A percentile compares a stretch with the other conserved stretches of the same genome.
phyloP scores from a whole-genome alignment of 2,113 vertebrate genomes.

The Amazona guildingii region DNA sequence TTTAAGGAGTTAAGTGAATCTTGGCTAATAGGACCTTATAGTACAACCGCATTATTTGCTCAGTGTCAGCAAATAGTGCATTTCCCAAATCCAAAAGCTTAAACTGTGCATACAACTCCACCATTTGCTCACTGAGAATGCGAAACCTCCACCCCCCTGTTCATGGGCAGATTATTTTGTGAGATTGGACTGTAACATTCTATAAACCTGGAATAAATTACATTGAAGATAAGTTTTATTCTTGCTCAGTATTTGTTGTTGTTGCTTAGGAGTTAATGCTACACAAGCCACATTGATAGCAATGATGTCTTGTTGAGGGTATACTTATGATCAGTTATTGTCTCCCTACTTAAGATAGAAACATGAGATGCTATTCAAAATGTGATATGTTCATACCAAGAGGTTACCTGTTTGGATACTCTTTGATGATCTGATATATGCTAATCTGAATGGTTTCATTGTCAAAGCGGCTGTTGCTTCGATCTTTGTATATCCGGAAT shows the following conservation, averaged over 20 bases:
- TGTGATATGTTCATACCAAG: neutral
- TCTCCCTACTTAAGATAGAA: neutral
- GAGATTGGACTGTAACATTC: neutral
- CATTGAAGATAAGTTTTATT: neutral
- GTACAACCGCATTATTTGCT: neutral
- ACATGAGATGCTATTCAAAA: neutral
- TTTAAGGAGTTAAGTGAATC: neutral
- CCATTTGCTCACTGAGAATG: neutral
- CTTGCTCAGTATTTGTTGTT: neutral
- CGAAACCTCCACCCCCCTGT: neutral
- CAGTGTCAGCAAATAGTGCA: neutral
- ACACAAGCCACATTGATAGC: neutral
- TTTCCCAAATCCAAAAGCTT: neutral
- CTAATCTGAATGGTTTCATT: conserved; percentile 93
- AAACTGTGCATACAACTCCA: neutral
- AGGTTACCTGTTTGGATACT: conserved; percentile 89
- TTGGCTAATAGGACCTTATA: neutral
- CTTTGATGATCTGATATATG: conserved; percentile 96
- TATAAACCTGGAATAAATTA: neutral
- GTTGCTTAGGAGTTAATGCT: neutral
- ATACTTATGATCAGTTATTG: accelerated
- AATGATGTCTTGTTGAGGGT: neutral
- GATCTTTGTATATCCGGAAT: conserved; percentile 97
- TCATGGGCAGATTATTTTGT: neutral
- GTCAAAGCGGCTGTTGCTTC: conserved; percentile 87